Base-by-base conservation (phyloP, 2,113 vertebrate species). In the Megaceryle maxima region DNA sequence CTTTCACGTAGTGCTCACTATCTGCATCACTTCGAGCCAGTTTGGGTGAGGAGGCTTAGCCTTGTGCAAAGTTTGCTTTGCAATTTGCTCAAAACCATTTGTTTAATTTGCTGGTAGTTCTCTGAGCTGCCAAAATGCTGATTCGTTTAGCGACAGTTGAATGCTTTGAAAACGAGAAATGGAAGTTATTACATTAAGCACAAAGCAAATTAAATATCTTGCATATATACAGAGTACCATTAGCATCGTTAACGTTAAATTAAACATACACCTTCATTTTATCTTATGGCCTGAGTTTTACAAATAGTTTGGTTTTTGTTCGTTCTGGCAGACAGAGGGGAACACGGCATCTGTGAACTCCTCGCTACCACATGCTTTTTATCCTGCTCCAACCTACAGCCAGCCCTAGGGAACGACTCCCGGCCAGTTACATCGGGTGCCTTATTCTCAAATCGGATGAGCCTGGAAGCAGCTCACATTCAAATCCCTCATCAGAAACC, bases 41-140 rank as follows among this genome's bases (percentile, higher is more conserved):
- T 33, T 16, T 60, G 16, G 76, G 60, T 25, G 73, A 91, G 64
- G 60, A 17, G 20, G 63, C 68, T 90, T n/a, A 67, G 68, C 69
- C 87, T 77, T 3, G 1, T 17, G 44, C 69, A 75, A 67, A 72
- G 57, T 89, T 75, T 85, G 53, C 48, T 69, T 79, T 82, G 66
- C 63, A 76, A 57, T 94, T 92, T 78, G 73, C 89, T 95, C 51
- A 11, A 19, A 68, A 19, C 8, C 80, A 64, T 72, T 89, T 62
- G 70, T 83, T 92, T 79, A 39, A 86, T 74, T 90, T 69, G 46
- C 78, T 82, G 48, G 59, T 35, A 62, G 64, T 29, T 59, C 60
- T 75, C 43, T 2, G 29, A 87, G 84, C 69, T 87, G 81, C 89
- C 78, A 57, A 89, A 89, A 69, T 0, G 9, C 31, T 41, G n/a